Evolutionary conservation across 2,113 vertebrate genomes (phyloP), one percentile per base, ranked within the genome.

Genomic region (Hypomesus transpacificus): DNA sequence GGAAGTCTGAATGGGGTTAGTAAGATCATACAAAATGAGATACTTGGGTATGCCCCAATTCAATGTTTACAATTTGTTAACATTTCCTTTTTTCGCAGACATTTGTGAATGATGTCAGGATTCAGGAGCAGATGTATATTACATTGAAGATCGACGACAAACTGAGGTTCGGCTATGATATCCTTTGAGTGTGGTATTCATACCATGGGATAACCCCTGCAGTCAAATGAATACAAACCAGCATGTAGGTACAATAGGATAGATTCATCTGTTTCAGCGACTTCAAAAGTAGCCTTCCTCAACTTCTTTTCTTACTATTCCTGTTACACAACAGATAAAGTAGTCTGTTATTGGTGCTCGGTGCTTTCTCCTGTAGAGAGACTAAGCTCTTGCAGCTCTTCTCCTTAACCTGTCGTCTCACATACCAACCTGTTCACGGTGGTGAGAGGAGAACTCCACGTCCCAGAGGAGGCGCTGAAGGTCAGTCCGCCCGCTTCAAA

Each of bases 361-460:
- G 22, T 14, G 53, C 28, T 28, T 24, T 61, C 58, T 66, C 58
- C 59, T 81, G 75, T 60, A 64, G 53, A 77, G 71, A 52, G 72
- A 34, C 61, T 18, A 34, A 20, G n/a, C 71, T 79, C 21, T 0
- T 31, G 6, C 16, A 3, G 17, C 59, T 26, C 81, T 80, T 84
- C 85, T 88, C 90, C 92, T 96, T 95, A 94, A 92, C 91, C 79
- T 73, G 51, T 20, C 74, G 51, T 20, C 84, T 80, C 90, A 98
- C 97, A 98, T 98, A 96, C 93, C 84, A 98, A 98, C 92, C 93
- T 98, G 84, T 98, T 98, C 84, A 98, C 94, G 67, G 96, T 98
- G 46, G 92, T 95, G 3, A 91, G 94, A 69, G 96, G 95, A 75
- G 95, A 98, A 88, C 91, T 98, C 89, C 95, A 94, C 53, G 95